Base-by-base conservation (phyloP, 2,113 vertebrate species). In the Axis porcinus region DNA sequence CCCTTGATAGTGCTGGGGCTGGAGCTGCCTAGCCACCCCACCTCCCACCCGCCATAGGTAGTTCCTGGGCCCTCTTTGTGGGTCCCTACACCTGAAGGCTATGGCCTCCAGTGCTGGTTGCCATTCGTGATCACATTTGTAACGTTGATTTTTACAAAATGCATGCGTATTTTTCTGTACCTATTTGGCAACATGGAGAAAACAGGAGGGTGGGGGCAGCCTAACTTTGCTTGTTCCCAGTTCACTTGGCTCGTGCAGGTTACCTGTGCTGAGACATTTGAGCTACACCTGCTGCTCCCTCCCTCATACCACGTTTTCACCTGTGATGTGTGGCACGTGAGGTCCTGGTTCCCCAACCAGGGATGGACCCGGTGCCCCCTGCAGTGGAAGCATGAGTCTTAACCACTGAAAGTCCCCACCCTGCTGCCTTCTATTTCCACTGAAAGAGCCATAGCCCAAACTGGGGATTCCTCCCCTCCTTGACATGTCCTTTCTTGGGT, bases 41-140 rank as follows among this genome's bases (percentile, higher is more conserved):
- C 5, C n/a, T 25, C 36, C 2, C 0, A 23, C 16, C 43, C 79
- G 5, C 5, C 0, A 2, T 54, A 13, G 19, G 2, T 91, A 52
- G 30, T 52, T 87, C 50, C 67, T 70, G 28, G 85, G 33, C 33
- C 23, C 27, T 85, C 15, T 50, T 33, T 7, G 28, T 67, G n/a
- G 5, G 25, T 27, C 50, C 23, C 78, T 16, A 60, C 12, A 17
- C 57, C 81, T 45, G 2, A 36, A 25, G 54, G 82, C 52, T 54
- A 0, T 76, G 43, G 9, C 60, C 52, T 33, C 76, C 88, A 33
- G 9, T 88, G 19, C 52, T 57, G 15, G 33, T 43, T 78, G 28
- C 40, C 55, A 43, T 86, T 86, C 28, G 36, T 11, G 33, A 16
- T 81, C 79, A 67, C 12, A 27, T 60, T 62, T 89, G 19, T 16